Evolutionary conservation across 2,797 vertebrate species (phyloP).

Genomic region (Oreochromis grahami): DNA sequence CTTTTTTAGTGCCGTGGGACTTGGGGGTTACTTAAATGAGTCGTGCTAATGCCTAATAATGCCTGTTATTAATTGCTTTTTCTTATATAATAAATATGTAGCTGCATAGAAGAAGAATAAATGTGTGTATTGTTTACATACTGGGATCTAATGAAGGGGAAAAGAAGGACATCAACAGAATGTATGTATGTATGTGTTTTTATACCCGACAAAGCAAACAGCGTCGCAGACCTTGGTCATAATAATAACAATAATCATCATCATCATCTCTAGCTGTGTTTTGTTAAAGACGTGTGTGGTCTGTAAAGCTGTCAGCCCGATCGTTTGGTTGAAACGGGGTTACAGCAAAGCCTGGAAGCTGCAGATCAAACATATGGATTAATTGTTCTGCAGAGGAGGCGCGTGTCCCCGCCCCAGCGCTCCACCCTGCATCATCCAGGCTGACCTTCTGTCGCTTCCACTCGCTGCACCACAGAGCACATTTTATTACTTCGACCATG

Average conservation of each 20-base stretch:
- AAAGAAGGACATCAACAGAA: background rate
- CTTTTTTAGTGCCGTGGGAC: background rate
- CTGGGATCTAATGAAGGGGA: background rate
- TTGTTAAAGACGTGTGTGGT: background rate
- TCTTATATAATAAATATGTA: background rate
- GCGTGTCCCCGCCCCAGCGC: background rate
- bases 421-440: constrained; percentile 4
- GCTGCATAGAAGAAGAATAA: background rate
- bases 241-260: background rate
- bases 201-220: background rate
- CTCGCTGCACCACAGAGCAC: background rate
- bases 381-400: constrained; percentile 7
- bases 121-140: background rate
- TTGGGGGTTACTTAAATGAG: background rate
- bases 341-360: constrained; percentile 44
- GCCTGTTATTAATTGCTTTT: background rate
- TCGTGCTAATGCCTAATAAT: background rate
- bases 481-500: constrained; percentile 44
- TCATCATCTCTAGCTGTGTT: background rate
- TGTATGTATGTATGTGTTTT: background rate
- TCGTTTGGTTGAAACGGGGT: constrained; percentile 52
- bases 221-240: background rate
- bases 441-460: constrained; percentile 28
- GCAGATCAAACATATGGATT: constrained; percentile 71
- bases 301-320: background rate